Base-by-base conservation (phyloP, 1,140 invertebrate species). In the Aradophagus sp. region DNA sequence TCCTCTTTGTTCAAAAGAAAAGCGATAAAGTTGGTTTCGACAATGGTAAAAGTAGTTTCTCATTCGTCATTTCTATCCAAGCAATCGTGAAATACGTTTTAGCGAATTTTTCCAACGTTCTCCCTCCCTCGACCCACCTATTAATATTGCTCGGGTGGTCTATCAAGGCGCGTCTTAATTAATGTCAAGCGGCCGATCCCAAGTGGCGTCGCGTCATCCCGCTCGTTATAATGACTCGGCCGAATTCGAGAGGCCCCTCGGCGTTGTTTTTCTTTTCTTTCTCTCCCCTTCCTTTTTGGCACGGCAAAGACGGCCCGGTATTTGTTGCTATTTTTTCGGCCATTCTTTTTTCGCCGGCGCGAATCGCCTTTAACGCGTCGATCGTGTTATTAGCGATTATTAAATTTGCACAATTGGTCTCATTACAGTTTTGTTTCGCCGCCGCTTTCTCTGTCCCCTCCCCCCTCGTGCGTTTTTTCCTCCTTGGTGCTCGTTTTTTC, bases 181-280 rank as follows among this genome's bases (percentile, higher is more conserved):
- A 73, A 58, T 73, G 65, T 73, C 59, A 69, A 69, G 65, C 63
- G 52, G 70, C n/a, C n/a, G n/a, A n/a, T n/a, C n/a, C n/a, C n/a
- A n/a, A n/a, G n/a, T 29, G 55, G 61, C 48, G 61, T 65, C 53
- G 56, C 35, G 44, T 23, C 52, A 53, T 14, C 53, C 63, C 65
- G 70, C 52, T 42, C 15, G 59, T 63, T 55, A 62, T 66, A 69
- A 68, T 66, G 71, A 73, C 71, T 68, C 15, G 17, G 62, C 50
- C 62, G 52, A 73, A 66, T 62, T 38, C 36, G 36, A 55, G 50
- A 16, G 13, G 45, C 53, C 35, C 7, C 29, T 8, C 17, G 6
- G 1, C 8, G 31, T n/a, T n/a, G n/a, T n/a, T n/a, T n/a, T n/a
- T n/a, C n/a, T n/a, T n/a, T n/a, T n/a, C n/a, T n/a, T n/a, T n/a